Conservation (phyloP, 2,113 vertebrate species). For the Hyperoodon ampullatus region DNA sequence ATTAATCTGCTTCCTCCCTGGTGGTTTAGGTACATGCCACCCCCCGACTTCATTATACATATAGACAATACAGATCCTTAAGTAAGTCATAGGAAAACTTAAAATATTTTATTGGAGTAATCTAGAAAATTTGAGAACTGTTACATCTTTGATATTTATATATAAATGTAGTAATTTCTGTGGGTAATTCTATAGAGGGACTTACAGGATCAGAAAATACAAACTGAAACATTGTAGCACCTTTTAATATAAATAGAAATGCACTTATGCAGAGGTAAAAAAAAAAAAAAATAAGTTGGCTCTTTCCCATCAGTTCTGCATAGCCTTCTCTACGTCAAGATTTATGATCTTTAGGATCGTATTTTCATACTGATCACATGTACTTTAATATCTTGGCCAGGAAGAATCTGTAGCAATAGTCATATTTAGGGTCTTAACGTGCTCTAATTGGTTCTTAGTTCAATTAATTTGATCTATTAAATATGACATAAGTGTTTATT, state of each 20-base stretch:
- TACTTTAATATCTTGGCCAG: constrained; percentile 45
- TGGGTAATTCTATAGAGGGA: constrained; percentile 75
- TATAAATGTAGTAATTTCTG: constrained; percentile 73
- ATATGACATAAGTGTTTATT: constrained; percentile 45
- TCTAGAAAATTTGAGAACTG: constrained; percentile 81
- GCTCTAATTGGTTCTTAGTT: constrained; percentile 46
- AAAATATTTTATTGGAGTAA: constrained; percentile 83
- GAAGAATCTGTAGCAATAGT: constrained; percentile 67
- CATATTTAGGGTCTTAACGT: constrained; percentile 39
- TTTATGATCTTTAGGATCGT: constrained; percentile 22
- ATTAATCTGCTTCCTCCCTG: background rate
- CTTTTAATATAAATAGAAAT: constrained; percentile 89
- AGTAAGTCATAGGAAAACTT: constrained; percentile 65
- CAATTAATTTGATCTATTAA: constrained; percentile 69
- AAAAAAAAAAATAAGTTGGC: constrained; percentile 66
- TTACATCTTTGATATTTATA: constrained; percentile 81
- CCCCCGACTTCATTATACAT: rapidly evolving
- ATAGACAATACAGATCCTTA: constrained; percentile 35
- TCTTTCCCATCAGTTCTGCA: background rate
- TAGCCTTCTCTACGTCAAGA: background rate
- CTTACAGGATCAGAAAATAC: constrained; percentile 74
- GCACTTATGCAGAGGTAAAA: constrained; percentile 80
- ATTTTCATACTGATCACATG: constrained; percentile 42
- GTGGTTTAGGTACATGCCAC: background rate
- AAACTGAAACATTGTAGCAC: constrained; percentile 82